Evolutionary conservation across 2,113 vertebrate genomes (phyloP), one percentile per base, ranked within the genome.

Genomic region (Chauna torquata): DNA sequence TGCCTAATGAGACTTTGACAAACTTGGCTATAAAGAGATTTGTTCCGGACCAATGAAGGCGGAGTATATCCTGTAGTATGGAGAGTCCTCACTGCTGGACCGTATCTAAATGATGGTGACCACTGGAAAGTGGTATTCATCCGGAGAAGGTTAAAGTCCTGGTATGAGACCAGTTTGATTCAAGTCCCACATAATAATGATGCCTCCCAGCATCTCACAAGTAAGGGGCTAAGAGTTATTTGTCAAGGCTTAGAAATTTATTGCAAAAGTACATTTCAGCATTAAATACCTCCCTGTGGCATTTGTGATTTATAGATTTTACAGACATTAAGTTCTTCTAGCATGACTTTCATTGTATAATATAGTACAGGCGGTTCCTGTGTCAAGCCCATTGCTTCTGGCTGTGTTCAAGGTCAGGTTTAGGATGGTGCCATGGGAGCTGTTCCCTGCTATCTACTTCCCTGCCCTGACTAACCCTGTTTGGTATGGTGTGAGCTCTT

Each of bases 261-360:
- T 69, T 95, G 50, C 54, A 77, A 81, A 89, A 94, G 54, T 69
- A 81, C 32, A 52, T 91, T 83, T 38, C 62, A 74, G 58, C 89
- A 49, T 93, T 79, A 83, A 89, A 91, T 71, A 64, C 42, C 14
- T 93, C 59, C 20, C 49, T 20, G 49, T 81, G 23, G 22, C 76
- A 86, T 91, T 24, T 49, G 24, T 89, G 77, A 89, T 90, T 92
- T 87, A 87, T 83, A 47, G 81, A 30, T 84, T 89, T 94, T 91
- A 84, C 3, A 8, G 78, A 34, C 65, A 84, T 84, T 81, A 91
- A 69, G 54, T 77, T 84, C 40, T 65, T 58, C 40, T 57, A 84
- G 44, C 40, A 70, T 81, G 68, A 93, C 72, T 94, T 93, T 28
- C 40, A 44, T 77, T 83, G 64, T 84, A 17, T 84, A 61, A 89